Percentiles rank a stretch among this genome's conserved stretches.
Evolutionary conservation across 2,888 invertebrate species (phyloP).

Genomic region (Andrena chrysosceles): DNA sequence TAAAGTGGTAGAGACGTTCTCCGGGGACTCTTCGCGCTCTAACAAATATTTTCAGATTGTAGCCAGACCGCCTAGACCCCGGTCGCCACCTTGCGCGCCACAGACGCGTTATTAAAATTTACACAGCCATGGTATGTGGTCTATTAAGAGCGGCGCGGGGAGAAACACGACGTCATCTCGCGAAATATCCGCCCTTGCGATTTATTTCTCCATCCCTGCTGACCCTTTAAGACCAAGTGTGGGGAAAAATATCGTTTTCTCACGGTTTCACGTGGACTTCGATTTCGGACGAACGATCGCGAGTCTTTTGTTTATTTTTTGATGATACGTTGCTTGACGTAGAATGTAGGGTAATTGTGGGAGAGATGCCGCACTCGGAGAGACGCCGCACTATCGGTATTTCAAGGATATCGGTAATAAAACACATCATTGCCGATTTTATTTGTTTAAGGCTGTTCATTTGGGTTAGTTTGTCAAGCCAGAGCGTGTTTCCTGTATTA

Average conservation of each 20-base stretch:
- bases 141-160: constrained; percentile 62
- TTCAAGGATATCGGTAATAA: no score
- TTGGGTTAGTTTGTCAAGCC: no score
- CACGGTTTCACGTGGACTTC: constrained; percentile 5
- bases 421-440: no score
- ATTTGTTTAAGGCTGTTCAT: no score
- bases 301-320: not conserved
- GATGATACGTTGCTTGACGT: no score
- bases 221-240: constrained; percentile 3
- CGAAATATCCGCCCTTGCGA: constrained; percentile 33
- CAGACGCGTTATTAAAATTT: constrained; percentile 72
- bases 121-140: constrained; percentile 53
- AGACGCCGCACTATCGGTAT: no score
- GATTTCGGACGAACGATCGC: not conserved
- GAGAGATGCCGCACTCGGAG: no score
- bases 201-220: not conserved
- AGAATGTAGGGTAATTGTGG: no score
- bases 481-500: no score
- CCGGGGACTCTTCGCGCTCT: constrained; percentile 61
- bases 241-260: constrained; percentile 15
- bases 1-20: constrained; percentile 68
- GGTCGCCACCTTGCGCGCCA: constrained; percentile 38
- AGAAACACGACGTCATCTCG: constrained; percentile 7
- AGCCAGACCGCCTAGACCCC: constrained; percentile 24
- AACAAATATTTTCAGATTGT: constrained; percentile 74